Evolutionary conservation across 35 echinoderm and acorn worm species (phyloP).

Genomic region (Apostichopus parvimensis): DNA sequence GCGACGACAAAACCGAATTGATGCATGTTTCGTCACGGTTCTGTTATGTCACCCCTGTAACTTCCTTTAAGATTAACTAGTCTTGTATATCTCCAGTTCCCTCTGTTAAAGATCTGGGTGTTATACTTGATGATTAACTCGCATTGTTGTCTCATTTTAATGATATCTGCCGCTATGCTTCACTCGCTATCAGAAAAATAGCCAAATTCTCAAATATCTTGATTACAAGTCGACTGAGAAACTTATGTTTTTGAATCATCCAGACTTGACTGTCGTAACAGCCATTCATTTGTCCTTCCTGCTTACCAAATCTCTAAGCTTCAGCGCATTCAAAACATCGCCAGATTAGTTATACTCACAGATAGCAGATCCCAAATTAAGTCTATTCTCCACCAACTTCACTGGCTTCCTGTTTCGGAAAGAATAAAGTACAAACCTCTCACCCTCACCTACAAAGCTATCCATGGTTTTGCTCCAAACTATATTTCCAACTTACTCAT

Average conservation of each 20-base stretch:
- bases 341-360: neutral
- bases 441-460: conserved; percentile 22
- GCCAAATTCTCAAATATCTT: conserved; percentile 46
- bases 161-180: conserved; percentile 54
- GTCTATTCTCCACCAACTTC: neutral
- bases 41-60: neutral
- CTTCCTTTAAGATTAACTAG: neutral
- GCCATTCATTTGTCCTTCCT: neutral
- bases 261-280: conserved; percentile 26
- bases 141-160: conserved; percentile 18
- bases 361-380: neutral
- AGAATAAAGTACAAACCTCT: conserved; percentile 35
- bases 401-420: conserved; percentile 5
- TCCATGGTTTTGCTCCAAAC: conserved; percentile 25
- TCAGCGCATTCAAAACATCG: conserved; percentile 18
- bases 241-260: conserved; percentile 15
- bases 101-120: conserved; percentile 35
- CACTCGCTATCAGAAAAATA: conserved; percentile 30
- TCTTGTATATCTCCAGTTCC: neutral
- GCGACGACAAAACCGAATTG: neutral
- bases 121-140: conserved; percentile 53
- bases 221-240: conserved; percentile 16
- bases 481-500: conserved; percentile 34
- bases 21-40: neutral
- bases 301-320: conserved; percentile 4